phyloP scores from a whole-genome alignment of 2,888 invertebrate genomes.

The Pegoplata infirma region DNA sequence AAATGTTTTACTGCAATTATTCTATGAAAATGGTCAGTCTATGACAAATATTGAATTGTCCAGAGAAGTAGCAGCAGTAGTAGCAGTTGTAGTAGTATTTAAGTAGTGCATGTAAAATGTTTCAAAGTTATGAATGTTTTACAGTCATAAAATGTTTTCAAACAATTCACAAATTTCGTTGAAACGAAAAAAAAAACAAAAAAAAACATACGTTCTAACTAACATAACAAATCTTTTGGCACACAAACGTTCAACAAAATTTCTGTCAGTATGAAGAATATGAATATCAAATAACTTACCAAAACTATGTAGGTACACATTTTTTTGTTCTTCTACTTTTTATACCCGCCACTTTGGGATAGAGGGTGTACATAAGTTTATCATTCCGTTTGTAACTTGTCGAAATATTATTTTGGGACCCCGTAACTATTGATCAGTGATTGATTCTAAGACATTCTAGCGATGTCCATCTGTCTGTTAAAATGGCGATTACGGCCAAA shows the following conservation, averaged over 20 bases:
- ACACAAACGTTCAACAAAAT: neutral
- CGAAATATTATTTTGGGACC: too few species aligned
- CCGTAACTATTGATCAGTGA: too few species aligned
- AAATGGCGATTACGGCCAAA: too few species aligned
- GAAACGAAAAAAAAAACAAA: neutral
- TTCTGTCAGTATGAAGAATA: constrained; percentile 1
- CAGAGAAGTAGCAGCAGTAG: neutral
- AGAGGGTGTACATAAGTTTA: too few species aligned
- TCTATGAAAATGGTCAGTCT: neutral
- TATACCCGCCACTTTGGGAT: too few species aligned
- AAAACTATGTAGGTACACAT: constrained; percentile 1
- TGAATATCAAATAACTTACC: constrained; percentile 24
- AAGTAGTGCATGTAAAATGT: constrained; percentile 18
- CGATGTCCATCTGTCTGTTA: too few species aligned
- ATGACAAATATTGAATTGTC: neutral
- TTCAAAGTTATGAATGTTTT: constrained; percentile 33
- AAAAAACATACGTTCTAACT: neutral
- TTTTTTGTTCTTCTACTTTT: neutral
- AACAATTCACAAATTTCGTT: constrained; percentile 23
- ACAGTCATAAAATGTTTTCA: constrained; percentile 35
- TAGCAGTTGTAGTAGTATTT: too few species aligned
- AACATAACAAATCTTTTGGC: constrained; percentile 16
- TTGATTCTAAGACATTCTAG: too few species aligned
- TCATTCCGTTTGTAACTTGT: too few species aligned
- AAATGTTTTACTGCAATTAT: too few species aligned